Evolutionary conservation across 2,113 vertebrate genomes (phyloP).

Genomic region (Rynchops niger): DNA sequence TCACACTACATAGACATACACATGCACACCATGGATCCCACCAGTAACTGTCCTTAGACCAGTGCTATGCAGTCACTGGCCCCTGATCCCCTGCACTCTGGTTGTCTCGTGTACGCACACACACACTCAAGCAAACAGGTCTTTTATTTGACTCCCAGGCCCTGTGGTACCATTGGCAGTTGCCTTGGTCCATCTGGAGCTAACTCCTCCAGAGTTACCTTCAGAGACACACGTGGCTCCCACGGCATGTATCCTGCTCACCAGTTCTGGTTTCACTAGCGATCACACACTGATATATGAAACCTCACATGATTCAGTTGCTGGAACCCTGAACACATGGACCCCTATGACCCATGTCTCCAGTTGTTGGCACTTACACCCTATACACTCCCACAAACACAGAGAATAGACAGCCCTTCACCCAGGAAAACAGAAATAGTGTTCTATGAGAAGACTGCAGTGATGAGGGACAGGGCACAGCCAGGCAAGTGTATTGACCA

Average conservation of each 20-base stretch:
- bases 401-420: neutral
- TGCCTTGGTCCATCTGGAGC: neutral
- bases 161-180: neutral
- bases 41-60: neutral
- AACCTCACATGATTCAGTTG: neutral
- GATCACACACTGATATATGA: neutral
- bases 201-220: neutral
- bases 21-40: neutral
- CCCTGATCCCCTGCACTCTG: neutral
- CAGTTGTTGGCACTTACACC: neutral
- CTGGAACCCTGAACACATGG: neutral
- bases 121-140: neutral
- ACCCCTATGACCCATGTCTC: neutral
- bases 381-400: neutral
- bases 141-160: neutral
- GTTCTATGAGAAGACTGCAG: neutral
- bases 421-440: neutral
- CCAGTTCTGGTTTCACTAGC: neutral
- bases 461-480: neutral
- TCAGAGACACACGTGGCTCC: neutral
- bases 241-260: neutral
- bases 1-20: neutral
- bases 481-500: neutral
- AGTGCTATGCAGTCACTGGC: too few species aligned
- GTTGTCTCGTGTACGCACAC: neutral